Base-by-base conservation (phyloP, 2,888 invertebrate species). In the Apodemia mormo region DNA sequence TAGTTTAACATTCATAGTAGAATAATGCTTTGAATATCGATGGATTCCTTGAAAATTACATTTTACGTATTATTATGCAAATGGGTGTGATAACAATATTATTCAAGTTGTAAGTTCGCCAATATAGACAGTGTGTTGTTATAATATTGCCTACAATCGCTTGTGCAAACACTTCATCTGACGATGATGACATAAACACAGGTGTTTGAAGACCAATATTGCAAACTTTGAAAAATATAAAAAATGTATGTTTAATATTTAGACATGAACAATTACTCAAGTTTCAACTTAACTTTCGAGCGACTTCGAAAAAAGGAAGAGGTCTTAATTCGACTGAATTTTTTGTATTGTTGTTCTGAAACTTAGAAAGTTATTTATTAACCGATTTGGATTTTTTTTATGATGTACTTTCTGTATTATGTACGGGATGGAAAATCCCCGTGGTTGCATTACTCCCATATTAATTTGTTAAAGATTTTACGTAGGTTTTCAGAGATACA, bases 151-250 rank as follows among this genome's bases (percentile, higher is more conserved):
- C 14, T 14, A 61, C 5, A 30, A 61, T 61, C 29, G 61, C 30
- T 12, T 61, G 61, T 14, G 14, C 33, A 14, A 14, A 33, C 30
- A 33, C 6, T 33, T 61, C 61, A 33, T 14, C 6, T 33, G 61
- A 61, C 61, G 5, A 33, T 33, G 61, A 61, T 14, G 61, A 61
- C 33, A 49, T 49, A 61, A 61, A 61, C 61, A 33, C 61, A 61
- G 14, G 61, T 61, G 61, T 33, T 30, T 14, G 5, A 58, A 58
- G 30, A 58, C 58, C 7, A 10, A 61, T 49, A 49, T 49, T 49
- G 49, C 14, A 49, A 14, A 49, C 45, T 45, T 4, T 1, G 14
- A n/a, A 49, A 2, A 14, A 49, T 5, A 49, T 49, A 14, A 49
- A 49, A 49, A 49, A 49, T 14, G 5, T 49, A 6, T 49, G 6